Conservation (phyloP, 2,888 invertebrate species). For the Cephus pygmeus region DNA sequence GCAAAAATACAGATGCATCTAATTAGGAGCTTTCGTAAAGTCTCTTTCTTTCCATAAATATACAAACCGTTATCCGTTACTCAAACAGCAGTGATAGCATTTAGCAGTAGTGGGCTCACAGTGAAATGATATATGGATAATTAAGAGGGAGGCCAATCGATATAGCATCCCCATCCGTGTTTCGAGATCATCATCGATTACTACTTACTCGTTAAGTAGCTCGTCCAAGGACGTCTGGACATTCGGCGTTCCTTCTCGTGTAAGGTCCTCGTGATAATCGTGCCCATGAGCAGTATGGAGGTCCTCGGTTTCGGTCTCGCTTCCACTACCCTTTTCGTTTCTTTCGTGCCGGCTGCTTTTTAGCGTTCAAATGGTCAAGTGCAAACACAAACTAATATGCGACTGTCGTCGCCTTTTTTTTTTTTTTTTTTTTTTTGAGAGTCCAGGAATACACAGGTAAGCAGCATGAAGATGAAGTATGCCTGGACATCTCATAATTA, state of each 20-base stretch:
- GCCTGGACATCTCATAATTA: too few species aligned
- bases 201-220: conserved; percentile 67
- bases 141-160: too few species aligned
- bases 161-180: too few species aligned
- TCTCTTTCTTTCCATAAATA: too few species aligned
- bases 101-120: too few species aligned
- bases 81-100: too few species aligned
- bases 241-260: conserved; percentile 59
- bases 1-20: too few species aligned
- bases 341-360: conserved; percentile 64
- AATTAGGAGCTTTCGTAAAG: too few species aligned
- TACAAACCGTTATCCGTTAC: too few species aligned
- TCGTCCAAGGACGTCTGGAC: conserved; percentile 64
- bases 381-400: conserved; percentile 48
- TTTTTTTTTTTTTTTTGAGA: neutral
- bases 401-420: neutral
- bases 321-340: conserved; percentile 72
- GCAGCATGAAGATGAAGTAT: too few species aligned
- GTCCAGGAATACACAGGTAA: conserved; percentile 10
- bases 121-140: too few species aligned
- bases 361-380: conserved; percentile 42
- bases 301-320: conserved; percentile 83
- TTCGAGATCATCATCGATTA: too few species aligned
- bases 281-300: conserved; percentile 59
- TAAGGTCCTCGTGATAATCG: conserved; percentile 59